These are phyloP conservation scores for Arizona elegans DNA, from an alignment of 2,113 vertebrate species.

Conservation along the genomic window DNA sequence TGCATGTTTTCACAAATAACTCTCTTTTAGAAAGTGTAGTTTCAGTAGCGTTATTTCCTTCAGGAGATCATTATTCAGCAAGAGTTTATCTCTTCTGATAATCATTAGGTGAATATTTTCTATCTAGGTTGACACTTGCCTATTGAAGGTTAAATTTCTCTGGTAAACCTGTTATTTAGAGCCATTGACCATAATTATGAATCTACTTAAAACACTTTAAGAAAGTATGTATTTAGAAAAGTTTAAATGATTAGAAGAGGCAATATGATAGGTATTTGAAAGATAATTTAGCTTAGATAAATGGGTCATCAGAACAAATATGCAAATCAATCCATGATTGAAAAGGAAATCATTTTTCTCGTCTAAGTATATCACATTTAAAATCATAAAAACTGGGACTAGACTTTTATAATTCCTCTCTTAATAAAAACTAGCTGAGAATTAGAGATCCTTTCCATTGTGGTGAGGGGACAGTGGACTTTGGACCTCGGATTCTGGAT, in stretches of 20 bases:
- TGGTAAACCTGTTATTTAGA: background rate
- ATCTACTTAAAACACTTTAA: background rate
- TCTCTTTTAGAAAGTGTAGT: background rate
- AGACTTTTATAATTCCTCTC: background rate
- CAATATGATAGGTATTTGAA: background rate
- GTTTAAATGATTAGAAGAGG: slow-evolving; percentile 27
- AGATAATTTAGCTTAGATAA: background rate
- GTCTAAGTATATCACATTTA: background rate
- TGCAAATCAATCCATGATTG: background rate
- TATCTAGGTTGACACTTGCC: background rate
- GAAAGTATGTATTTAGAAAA: background rate
- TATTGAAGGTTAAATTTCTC: background rate
- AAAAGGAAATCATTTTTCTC: background rate
- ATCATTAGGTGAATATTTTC: background rate
- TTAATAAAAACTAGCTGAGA: background rate
- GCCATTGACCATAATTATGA: background rate
- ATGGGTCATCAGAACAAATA: background rate
- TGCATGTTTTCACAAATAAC: background rate
- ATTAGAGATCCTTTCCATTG: too few species aligned
- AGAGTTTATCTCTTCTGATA: background rate
- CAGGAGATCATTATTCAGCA: background rate
- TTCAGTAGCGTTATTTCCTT: background rate
- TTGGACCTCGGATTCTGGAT: too few species aligned
- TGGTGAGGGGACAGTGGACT: too few species aligned
- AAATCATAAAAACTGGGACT: background rate